These are phyloP conservation scores for Mormoops blainvillei DNA, from an alignment of 2,113 vertebrate genomes.

Conservation along the genomic window DNA sequence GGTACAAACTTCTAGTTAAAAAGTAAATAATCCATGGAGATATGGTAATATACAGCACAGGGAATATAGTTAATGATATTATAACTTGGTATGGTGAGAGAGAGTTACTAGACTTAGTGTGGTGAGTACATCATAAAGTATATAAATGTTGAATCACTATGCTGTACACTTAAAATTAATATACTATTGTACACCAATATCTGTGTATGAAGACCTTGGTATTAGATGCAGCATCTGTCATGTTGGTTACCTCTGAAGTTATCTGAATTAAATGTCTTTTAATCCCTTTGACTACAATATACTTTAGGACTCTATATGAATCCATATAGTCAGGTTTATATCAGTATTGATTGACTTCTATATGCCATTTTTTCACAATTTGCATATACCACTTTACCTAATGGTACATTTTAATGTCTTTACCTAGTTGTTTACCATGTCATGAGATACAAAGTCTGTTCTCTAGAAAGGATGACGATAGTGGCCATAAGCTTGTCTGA, in stretches of 20 bases:
- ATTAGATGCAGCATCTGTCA: background rate
- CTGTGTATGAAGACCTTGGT: background rate
- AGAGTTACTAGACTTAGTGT: background rate
- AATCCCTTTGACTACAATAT: conserved; percentile 10
- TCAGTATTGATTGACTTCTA: background rate
- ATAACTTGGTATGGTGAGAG: background rate
- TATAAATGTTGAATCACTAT: background rate
- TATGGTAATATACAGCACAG: background rate
- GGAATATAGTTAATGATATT: background rate
- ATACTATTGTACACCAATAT: background rate
- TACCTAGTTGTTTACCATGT: background rate
- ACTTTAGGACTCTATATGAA: background rate
- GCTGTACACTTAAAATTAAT: background rate
- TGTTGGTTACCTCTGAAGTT: background rate
- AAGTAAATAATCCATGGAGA: background rate
- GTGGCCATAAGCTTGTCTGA: background rate
- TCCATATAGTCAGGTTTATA: background rate
- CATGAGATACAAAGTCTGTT: background rate
- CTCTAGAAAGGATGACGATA: background rate
- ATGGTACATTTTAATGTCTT: background rate
- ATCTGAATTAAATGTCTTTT: background rate
- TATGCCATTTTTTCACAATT: background rate
- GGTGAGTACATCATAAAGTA: background rate
- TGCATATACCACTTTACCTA: background rate
- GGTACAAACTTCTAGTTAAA: background rate